Evolutionary conservation across 2,797 vertebrate genomes (phyloP).

Genomic region (Leptodactylus fallax): DNA sequence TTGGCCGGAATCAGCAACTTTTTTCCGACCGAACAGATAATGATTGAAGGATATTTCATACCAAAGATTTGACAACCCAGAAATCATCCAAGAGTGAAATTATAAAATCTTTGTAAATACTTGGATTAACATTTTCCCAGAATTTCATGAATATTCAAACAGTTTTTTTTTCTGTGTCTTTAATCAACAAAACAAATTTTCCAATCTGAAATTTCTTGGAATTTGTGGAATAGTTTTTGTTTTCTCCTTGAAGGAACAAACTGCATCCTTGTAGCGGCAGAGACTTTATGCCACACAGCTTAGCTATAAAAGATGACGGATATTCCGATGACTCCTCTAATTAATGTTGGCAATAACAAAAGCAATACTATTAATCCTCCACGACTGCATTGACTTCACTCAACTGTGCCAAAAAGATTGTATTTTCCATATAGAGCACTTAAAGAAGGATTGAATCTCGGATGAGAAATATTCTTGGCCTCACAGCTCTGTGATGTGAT

Average conservation of each 20-base stretch:
- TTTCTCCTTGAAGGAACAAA: conserved; percentile 45
- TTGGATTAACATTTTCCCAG: no score
- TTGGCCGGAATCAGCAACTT: no score
- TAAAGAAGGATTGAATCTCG: conserved; percentile 68
- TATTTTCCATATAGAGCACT: conserved; percentile 66
- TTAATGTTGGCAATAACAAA: conserved; percentile 63
- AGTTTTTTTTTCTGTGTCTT: not conserved
- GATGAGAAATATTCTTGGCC: conserved; percentile 54
- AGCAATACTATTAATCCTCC: conserved; percentile 62
- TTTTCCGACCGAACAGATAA: no score
- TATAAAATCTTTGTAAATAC: no score
- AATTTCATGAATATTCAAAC: not conserved
- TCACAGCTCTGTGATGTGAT: not conserved
- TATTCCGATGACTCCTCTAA: conserved; percentile 54
- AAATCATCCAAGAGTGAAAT: no score
- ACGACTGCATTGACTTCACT: conserved; percentile 63
- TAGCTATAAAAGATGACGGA: conserved; percentile 57
- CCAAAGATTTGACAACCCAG: no score
- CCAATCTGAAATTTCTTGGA: not conserved
- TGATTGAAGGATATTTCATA: no score
- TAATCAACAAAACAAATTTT: not conserved
- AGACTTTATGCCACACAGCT: conserved; percentile 40
- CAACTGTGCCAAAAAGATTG: conserved; percentile 68
- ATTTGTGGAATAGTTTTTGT: conserved; percentile 43
- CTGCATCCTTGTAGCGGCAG: not conserved